Conservation (phyloP, 2,797 vertebrate species). For the Malacoraja senta region DNA sequence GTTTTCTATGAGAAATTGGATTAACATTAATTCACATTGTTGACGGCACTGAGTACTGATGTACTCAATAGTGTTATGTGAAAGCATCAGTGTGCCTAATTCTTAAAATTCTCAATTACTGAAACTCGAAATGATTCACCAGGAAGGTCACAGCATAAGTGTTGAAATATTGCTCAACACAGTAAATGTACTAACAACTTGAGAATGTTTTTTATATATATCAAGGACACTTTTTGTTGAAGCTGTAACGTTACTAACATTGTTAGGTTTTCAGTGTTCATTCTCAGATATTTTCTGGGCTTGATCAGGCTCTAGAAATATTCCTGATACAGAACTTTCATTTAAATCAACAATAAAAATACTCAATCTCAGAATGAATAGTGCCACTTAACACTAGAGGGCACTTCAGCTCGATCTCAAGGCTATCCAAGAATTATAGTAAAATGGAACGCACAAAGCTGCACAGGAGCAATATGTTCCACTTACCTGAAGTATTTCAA, state of each 20-base stretch:
- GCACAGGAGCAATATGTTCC: background rate
- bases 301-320: background rate
- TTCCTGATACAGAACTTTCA: background rate
- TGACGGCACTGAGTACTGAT: too few species aligned
- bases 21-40: too few species aligned
- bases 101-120: slow-evolving; percentile 11
- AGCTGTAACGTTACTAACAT: background rate
- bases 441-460: background rate
- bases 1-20: too few species aligned
- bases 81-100: background rate
- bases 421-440: background rate
- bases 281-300: slow-evolving; percentile 6
- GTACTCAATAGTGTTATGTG: background rate
- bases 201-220: background rate
- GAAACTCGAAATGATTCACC: slow-evolving; percentile 7
- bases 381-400: slow-evolving; percentile 30
- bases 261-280: background rate
- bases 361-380: slow-evolving; percentile 1
- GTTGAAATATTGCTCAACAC: background rate
- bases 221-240: background rate
- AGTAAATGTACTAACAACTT: slow-evolving; percentile 5
- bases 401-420: slow-evolving; percentile 16
- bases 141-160: background rate
- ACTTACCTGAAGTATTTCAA: background rate
- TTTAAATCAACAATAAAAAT: slow-evolving; percentile 7